Percentiles rank a stretch among this genome's conserved stretches.
Conservation (phyloP, 1,140 invertebrate genomes). For the Drosophila tristis region DNA sequence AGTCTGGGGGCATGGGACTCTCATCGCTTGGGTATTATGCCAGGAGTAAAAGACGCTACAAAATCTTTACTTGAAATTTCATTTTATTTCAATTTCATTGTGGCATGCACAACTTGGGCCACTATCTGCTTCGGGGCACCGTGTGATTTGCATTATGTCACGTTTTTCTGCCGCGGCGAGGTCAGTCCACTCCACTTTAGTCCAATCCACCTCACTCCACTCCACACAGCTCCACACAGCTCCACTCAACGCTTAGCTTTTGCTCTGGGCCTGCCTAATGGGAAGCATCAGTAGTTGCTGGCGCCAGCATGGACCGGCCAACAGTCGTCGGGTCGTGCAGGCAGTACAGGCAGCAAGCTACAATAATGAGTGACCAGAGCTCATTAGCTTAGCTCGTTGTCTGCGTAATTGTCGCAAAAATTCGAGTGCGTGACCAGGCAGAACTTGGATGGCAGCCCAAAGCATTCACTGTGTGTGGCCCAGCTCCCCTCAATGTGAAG, state of each 20-base stretch:
- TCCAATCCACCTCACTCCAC: neutral
- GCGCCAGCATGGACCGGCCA: slow-evolving; percentile 40
- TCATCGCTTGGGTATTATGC: no score
- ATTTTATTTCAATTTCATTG: slow-evolving; percentile 1
- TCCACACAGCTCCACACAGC: neutral
- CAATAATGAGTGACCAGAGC: slow-evolving; percentile 27
- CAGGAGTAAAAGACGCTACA: no score
- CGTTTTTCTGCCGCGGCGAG: slow-evolving; percentile 44
- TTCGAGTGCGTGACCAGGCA: slow-evolving; percentile 43
- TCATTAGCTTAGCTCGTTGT: slow-evolving; percentile 40
- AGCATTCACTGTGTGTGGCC: slow-evolving; percentile 3
- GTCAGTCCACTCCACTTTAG: slow-evolving; percentile 36
- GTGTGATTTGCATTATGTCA: slow-evolving; percentile 53
- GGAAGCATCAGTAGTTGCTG: slow-evolving; percentile 30
- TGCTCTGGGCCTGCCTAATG: slow-evolving; percentile 27
- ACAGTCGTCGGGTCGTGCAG: neutral
- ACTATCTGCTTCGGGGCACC: slow-evolving; percentile 27
- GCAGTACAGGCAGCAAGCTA: neutral
- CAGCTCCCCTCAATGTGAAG: neutral
- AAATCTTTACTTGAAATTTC: no score
- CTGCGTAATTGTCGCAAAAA: slow-evolving; percentile 53
- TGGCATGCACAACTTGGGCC: slow-evolving; percentile 19
- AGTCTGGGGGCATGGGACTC: no score
- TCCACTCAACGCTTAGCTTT: slow-evolving; percentile 11
- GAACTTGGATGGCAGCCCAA: neutral